Evolutionary conservation across 2,113 vertebrate species (phyloP), one percentile per base, ranked within the genome.

Genomic region (Silurus asotus): DNA sequence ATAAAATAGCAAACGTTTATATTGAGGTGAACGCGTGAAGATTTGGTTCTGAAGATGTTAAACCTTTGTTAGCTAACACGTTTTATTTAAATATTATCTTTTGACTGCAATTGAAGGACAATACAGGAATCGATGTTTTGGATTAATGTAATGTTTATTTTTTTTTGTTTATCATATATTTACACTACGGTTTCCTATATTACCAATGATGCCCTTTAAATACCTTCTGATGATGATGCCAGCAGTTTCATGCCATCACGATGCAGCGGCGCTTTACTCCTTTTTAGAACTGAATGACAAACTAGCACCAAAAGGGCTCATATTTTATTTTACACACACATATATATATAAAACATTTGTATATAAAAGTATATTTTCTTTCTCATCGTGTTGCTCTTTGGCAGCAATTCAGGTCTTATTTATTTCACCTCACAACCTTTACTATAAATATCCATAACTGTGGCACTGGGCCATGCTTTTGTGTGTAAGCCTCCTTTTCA

Each of bases 371-470:
- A 37, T 37, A 37, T 37, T 69, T 72, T 48, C 45, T 48, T 49
- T 10, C 48, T 9, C 37, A 10, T 4, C 20, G 70, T 49, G 70
- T n/a, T 75, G 6, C 23, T 7, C 55, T 25, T 28, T 20, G 23
- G 11, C n/a, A 20, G 13, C 5, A 77, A 9, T 77, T 25, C 15
- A 23, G 7, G 3, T 37, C 28, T 45, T 23, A 20, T 23, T 55
- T 20, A 19, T 17, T 17, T 61, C 56, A 61, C 10, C 9, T 3
- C 58, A 23, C 61, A 61, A 80, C 23, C 56, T 58, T 75, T 62
- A 45, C 81, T 67, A 74, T 58, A 77, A 70, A 87, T 80, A 53
- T 10, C 23, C 19, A 15, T 74, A 65, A 74, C 56, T 49, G 23
- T 8, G 28, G 51, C 11, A 15, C 55, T 51, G 25, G 25, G n/a